A percentile compares a stretch with the other conserved stretches of the same genome.
phyloP scores from a whole-genome alignment of 2,113 vertebrate genomes.

The Gorsachius goisagi region DNA sequence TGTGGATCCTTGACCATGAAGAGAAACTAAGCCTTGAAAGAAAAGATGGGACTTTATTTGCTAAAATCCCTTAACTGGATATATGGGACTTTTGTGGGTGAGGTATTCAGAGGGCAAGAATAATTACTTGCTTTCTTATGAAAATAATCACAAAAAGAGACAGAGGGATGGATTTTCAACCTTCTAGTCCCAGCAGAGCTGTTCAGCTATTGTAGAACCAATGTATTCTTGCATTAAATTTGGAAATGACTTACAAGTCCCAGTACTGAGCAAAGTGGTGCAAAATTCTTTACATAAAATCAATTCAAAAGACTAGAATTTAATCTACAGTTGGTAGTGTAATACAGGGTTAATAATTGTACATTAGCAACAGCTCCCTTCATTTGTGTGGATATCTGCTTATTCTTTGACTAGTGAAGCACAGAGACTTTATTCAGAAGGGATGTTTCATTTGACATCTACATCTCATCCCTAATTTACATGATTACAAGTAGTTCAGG shows the following conservation, averaged over 20 bases:
- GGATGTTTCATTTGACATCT: slow-evolving; percentile 39
- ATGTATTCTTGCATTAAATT: neutral
- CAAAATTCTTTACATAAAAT: neutral
- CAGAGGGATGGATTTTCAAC: neutral
- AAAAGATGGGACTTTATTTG: slow-evolving; percentile 8
- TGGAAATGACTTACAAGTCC: neutral
- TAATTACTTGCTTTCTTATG: slow-evolving; percentile 37
- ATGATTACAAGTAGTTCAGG: slow-evolving; percentile 39
- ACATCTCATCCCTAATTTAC: slow-evolving; percentile 40
- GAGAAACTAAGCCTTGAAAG: neutral
- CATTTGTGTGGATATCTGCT: slow-evolving; percentile 12
- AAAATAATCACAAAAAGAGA: neutral
- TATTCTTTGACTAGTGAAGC: slow-evolving; percentile 51
- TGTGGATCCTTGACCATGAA: slow-evolving; percentile 5
- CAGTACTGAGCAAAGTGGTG: neutral
- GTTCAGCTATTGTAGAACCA: neutral
- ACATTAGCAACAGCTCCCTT: neutral
- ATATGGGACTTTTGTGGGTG: neutral
- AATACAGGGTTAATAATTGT: slow-evolving; percentile 29
- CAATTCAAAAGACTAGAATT: neutral
- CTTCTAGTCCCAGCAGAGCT: neutral
- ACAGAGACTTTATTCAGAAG: slow-evolving; percentile 11
- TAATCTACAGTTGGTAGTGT: neutral
- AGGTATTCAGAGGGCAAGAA: slow-evolving; percentile 14
- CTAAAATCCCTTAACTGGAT: slow-evolving; percentile 10